Evolutionary conservation across 2,888 invertebrate genomes (phyloP), one percentile per base, ranked within the genome.

Genomic region (Lasioglossum zephyrum): DNA sequence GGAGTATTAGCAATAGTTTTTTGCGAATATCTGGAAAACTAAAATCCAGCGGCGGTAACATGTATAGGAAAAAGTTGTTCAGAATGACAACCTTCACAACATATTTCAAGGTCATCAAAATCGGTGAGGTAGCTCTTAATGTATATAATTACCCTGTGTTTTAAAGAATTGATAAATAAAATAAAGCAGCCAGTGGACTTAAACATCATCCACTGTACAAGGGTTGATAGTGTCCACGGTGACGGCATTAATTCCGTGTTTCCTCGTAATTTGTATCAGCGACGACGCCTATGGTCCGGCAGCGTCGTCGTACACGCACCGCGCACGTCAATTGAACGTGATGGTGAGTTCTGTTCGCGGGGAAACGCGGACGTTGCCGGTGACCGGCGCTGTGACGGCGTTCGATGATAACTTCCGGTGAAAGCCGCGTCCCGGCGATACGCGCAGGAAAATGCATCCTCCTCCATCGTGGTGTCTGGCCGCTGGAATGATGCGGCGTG

Each of bases 341-440:
- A 36, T 53, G 60, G 75, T 60, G 84, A 77, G 77, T 82, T 69
- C 57, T 73, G 57, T 66, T 60, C 77, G 22, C 47, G 22, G 26
- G 26, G 49, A 60, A 41, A 57, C 22, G 69, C 66, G 73, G 47
- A 39, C 72, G 26, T 69, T 47, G 63, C 53, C 26, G 31, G 60
- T 72, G 41, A 47, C 73, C 81, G 57, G 66, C 16, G 47, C 53
- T 57, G 53, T 72, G 75, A 73, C 76, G 69, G 73, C 63, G 75
- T 80, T 84, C 78, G 76, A 79, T 78, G 77, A 86, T 87, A 83
- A 81, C 88, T 83, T 89, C 90, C 84, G 84, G 73, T 75, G 74
- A 73, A 74, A 76, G 80, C 81, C 77, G 44, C 70, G 66, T 57
- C 60, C 47, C 41, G 60, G 44, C 39, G 31, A 77, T 66, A 49